Percentiles rank a stretch among this genome's conserved stretches.
phyloP scores from a whole-genome alignment of 2,888 invertebrate species.

The Ptychoptera albimana region DNA sequence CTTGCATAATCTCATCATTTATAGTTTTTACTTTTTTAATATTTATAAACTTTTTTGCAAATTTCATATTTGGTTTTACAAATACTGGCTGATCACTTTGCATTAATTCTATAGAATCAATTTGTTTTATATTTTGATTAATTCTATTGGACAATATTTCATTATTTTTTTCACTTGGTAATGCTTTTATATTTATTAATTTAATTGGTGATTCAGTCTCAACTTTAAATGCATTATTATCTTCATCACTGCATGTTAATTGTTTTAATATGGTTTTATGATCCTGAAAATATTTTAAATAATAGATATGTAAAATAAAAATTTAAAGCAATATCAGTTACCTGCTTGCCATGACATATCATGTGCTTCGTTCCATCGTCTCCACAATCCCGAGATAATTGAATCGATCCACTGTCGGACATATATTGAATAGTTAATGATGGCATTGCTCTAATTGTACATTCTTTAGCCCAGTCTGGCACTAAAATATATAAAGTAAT shows the following conservation, averaged over 20 bases:
- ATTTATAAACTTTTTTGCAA: no score
- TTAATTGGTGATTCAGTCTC: neutral
- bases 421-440: slow-evolving; percentile 58
- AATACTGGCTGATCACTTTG: no score
- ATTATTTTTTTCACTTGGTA: neutral
- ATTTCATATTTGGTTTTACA: no score
- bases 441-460: slow-evolving; percentile 53
- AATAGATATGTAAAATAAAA: neutral
- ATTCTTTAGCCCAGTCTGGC: slow-evolving; percentile 63
- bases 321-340: slow-evolving; percentile 24
- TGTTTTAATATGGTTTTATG: slow-evolving; percentile 7
- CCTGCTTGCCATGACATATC: slow-evolving; percentile 59
- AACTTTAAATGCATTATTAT: slow-evolving; percentile 12
- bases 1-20: slow-evolving; percentile 26
- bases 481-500: slow-evolving; percentile 34
- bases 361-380: slow-evolving; percentile 55
- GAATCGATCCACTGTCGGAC: slow-evolving; percentile 60
- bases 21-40: neutral
- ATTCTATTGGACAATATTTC: neutral
- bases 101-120: no score
- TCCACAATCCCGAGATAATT: slow-evolving; percentile 59
- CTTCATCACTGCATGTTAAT: slow-evolving; percentile 15
- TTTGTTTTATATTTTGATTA: neutral
- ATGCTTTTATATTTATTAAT: neutral
- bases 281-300: slow-evolving; percentile 6